These are phyloP conservation scores for Sinhomidia bicolor DNA, from an alignment of 2,888 invertebrate genomes.

Conservation along the genomic window DNA sequence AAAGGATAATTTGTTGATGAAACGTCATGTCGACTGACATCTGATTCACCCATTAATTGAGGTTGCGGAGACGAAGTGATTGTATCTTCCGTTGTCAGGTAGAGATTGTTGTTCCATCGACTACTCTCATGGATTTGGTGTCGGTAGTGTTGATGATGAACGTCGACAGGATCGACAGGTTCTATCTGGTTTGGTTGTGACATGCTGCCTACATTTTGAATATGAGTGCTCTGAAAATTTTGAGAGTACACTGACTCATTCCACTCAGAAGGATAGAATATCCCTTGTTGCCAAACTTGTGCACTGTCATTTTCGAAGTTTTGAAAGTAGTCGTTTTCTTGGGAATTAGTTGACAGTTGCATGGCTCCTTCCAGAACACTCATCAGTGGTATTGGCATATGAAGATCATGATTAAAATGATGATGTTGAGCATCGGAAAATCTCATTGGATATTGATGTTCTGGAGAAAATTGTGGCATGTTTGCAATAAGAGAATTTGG, in stretches of 20 bases:
- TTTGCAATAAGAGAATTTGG: constrained; percentile 20
- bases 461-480: background rate
- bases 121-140: constrained; percentile 33
- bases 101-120: constrained; percentile 45
- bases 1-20: background rate
- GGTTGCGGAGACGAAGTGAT: no score
- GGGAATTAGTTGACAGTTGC: background rate
- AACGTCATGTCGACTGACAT: background rate
- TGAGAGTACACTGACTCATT: background rate
- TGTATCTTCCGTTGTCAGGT: constrained; percentile 30
- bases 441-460: background rate
- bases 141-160: constrained; percentile 30
- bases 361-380: background rate
- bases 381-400: constrained; percentile 4
- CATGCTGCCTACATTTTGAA: background rate
- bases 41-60: background rate
- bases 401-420: constrained; percentile 22
- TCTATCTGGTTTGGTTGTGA: background rate
- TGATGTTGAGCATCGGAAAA: constrained; percentile 15
- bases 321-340: background rate
- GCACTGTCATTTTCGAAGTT: background rate
- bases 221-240: background rate
- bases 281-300: background rate
- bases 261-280: constrained; percentile 10
- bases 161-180: background rate